Evolutionary conservation across 2,888 invertebrate genomes (phyloP).

Genomic region (Azorinus chamasolen): DNA sequence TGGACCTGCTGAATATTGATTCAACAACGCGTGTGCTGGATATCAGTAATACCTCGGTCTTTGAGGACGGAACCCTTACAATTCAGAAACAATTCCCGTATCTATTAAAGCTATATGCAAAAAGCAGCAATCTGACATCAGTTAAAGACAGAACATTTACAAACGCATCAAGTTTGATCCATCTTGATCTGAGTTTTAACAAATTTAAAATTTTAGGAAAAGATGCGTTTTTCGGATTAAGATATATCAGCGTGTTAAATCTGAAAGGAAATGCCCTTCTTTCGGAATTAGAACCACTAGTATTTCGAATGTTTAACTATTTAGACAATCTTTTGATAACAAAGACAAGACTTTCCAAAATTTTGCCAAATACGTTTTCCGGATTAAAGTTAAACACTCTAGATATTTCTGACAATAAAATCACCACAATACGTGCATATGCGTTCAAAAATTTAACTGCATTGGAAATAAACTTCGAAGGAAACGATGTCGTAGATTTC

Average conservation of each 20-base stretch:
- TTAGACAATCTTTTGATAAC: neutral
- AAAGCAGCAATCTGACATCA: neutral
- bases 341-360: neutral
- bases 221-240: conserved; percentile 1
- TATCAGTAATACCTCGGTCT: conserved; percentile 1
- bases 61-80: neutral
- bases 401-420: conserved; percentile 9
- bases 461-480: conserved; percentile 9
- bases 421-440: conserved; percentile 3
- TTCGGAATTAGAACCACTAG: neutral
- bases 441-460: conserved; percentile 11
- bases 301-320: neutral
- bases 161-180: neutral
- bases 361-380: conserved; percentile 12
- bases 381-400: conserved; percentile 8
- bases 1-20: neutral
- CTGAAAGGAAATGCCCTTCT: conserved; percentile 6
- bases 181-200: conserved; percentile 12
- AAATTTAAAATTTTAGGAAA: conserved; percentile 1
- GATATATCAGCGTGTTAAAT: neutral
- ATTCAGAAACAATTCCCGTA: neutral
- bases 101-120: conserved; percentile 6
- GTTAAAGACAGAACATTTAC: conserved; percentile 1
- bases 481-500: conserved; percentile 3
- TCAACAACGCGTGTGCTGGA: neutral